phyloP scores from a whole-genome alignment of 2,113 vertebrate species.

The Channa argus region DNA sequence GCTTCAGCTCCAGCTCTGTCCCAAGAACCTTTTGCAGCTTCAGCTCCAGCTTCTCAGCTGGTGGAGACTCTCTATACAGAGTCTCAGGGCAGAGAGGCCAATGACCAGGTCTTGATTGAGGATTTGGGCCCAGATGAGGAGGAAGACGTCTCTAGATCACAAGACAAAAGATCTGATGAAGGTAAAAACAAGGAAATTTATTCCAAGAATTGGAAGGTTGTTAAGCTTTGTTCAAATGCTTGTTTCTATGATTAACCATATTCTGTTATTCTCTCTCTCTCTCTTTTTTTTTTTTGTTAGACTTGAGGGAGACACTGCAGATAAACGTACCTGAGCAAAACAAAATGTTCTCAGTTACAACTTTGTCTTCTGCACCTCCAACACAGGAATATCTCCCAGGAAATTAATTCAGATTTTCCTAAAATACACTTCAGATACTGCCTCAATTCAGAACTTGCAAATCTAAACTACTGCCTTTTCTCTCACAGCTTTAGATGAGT shows the following conservation, averaged over 20 bases:
- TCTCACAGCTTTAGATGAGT: conserved; percentile 21
- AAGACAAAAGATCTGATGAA: conserved; percentile 54
- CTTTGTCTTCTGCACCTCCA: conserved; percentile 42
- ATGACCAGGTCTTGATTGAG: conserved; percentile 73
- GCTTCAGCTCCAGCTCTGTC: conserved; percentile 3
- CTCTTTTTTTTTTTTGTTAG: conserved; percentile 66
- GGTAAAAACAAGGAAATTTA: conserved; percentile 26
- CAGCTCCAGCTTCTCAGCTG: conserved; percentile 21
- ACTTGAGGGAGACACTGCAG: conserved; percentile 38
- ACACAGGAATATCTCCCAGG: conserved; percentile 68
- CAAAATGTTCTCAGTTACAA: conserved; percentile 55
- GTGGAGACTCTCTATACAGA: conserved; percentile 46
- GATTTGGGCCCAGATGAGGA: conserved; percentile 81
- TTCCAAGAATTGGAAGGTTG: no score
- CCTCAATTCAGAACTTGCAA: conserved; percentile 10
- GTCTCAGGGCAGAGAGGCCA: conserved; percentile 30
- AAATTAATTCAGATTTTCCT: conserved; percentile 64
- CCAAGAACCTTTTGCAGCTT: conserved; percentile 25
- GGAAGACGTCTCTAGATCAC: conserved; percentile 52
- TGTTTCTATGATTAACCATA: background rate
- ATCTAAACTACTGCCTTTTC: background rate
- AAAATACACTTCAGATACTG: conserved; percentile 26
- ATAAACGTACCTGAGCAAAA: conserved; percentile 59
- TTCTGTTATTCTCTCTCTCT: background rate
- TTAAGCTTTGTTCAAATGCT: background rate